Conservation (phyloP, 2,888 invertebrate genomes). For the Trichacis sp. region DNA sequence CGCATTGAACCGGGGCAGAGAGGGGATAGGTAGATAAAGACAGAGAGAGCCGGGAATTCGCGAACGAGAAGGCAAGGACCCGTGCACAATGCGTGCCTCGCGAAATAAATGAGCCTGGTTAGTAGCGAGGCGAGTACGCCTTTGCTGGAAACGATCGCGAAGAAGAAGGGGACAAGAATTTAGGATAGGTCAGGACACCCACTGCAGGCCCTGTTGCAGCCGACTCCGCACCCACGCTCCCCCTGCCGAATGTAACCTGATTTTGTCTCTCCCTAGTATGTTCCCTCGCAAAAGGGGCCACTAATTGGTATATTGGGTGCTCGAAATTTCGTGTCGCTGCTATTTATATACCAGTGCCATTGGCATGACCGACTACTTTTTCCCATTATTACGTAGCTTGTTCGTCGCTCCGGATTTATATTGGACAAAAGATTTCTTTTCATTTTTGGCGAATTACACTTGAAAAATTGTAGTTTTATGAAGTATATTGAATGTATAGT, state of each 20-base stretch:
- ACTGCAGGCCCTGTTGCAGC: neutral
- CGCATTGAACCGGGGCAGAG: no score
- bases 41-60: slow-evolving; percentile 46
- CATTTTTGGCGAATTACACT: no score
- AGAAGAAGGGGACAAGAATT: slow-evolving; percentile 49
- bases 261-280: neutral
- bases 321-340: neutral
- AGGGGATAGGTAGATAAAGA: neutral
- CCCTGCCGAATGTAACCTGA: slow-evolving; percentile 3
- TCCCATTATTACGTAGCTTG: no score
- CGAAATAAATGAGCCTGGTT: slow-evolving; percentile 57
- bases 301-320: neutral
- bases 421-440: no score
- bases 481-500: no score
- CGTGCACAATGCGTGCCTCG: slow-evolving; percentile 61
- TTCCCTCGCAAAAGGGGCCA: neutral
- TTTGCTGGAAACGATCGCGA: slow-evolving; percentile 1
- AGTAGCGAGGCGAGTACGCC: slow-evolving; percentile 46
- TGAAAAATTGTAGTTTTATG: no score
- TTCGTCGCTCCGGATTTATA: no score
- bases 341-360: neutral
- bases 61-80: slow-evolving; percentile 60
- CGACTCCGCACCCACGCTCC: slow-evolving; percentile 9
- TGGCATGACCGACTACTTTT: neutral
- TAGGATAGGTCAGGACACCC: slow-evolving; percentile 57